A percentile compares a stretch with the other conserved stretches of the same genome.
These are phyloP conservation scores for Chiloscyllium punctatum DNA, from an alignment of 2,797 vertebrate species.

Conservation along the genomic window DNA sequence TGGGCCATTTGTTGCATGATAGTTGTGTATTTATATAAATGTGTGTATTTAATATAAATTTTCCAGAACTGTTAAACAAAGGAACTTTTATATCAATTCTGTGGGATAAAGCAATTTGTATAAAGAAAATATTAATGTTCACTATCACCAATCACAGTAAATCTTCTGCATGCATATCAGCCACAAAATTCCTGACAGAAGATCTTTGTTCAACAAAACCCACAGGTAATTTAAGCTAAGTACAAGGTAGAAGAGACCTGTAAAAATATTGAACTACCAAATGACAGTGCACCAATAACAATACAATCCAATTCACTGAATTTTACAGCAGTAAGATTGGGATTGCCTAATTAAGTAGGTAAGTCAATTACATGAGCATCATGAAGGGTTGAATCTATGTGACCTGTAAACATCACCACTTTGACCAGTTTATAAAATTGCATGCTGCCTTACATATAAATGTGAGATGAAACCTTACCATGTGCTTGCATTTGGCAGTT, in stretches of 20 bases:
- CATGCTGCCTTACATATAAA: neutral
- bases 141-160: neutral
- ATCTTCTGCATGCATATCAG: neutral
- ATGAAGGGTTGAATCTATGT: neutral
- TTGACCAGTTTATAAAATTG: slow-evolving; percentile 24
- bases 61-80: no score
- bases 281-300: neutral
- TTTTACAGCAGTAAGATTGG: neutral
- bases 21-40: neutral
- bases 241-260: neutral
- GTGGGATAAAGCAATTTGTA: neutral
- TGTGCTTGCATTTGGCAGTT: neutral
- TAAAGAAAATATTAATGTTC: slow-evolving; percentile 15
- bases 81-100: neutral
- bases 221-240: neutral
- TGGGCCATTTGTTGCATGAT: neutral
- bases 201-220: neutral
- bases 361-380: slow-evolving; percentile 3
- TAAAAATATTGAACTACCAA: neutral
- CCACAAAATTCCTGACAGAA: neutral
- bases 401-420: neutral
- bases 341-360: neutral
- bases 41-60: no score
- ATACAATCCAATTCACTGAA: neutral
- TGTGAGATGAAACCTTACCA: neutral